Evolutionary conservation across 2,113 vertebrate species (phyloP).

Genomic region (Eptesicus fuscus): DNA sequence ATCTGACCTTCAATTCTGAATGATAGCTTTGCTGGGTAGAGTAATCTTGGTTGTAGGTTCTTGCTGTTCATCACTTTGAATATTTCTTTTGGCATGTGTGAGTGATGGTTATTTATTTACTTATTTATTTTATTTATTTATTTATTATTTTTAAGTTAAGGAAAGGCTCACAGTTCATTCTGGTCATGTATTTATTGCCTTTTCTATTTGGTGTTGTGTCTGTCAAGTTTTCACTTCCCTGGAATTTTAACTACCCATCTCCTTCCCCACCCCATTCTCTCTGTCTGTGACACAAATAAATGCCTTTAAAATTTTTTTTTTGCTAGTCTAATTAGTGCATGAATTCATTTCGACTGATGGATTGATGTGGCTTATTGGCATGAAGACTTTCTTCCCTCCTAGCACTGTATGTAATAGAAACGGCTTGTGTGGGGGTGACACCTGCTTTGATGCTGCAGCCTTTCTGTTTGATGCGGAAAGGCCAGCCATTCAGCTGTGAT

Average conservation of each 20-base stretch:
- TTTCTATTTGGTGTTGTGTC: neutral
- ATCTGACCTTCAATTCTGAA: no score
- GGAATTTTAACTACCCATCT: constrained; percentile 11
- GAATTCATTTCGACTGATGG: constrained; percentile 63
- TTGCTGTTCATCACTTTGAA: no score
- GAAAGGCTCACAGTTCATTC: neutral
- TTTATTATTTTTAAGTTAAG: neutral
- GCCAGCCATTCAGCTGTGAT: constrained; percentile 56
- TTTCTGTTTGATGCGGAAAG: constrained; percentile 28
- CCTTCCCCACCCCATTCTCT: neutral
- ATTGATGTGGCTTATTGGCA: constrained; percentile 54
- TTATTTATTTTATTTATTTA: neutral
- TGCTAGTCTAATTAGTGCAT: constrained; percentile 66
- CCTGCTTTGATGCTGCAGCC: constrained; percentile 45
- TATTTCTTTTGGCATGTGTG: no score
- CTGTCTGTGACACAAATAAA: constrained; percentile 53
- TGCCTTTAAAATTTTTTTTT: constrained; percentile 52
- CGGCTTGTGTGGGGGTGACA: constrained; percentile 58
- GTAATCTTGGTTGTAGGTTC: no score
- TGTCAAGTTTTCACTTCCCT: constrained; percentile 49
- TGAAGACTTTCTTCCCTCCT: constrained; percentile 47
- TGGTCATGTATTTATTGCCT: neutral
- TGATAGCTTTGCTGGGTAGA: no score
- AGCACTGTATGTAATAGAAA: neutral
- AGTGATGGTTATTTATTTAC: neutral